These are phyloP conservation scores for Silurus meridionalis DNA, from an alignment of 2,113 vertebrate species.

Conservation along the genomic window DNA sequence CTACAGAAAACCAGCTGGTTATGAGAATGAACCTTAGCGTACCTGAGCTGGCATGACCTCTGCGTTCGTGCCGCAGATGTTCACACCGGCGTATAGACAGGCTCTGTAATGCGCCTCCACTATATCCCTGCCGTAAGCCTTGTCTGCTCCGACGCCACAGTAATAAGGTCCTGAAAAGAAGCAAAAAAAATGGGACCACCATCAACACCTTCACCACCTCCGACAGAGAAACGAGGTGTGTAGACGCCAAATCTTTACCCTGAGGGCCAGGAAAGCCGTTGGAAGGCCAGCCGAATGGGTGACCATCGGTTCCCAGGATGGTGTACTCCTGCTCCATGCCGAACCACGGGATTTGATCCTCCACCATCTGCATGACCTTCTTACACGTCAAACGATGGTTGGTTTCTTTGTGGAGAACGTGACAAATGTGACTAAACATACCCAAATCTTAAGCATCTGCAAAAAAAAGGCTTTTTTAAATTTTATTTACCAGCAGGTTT, in stretches of 20 bases:
- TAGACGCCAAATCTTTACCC: slow-evolving; percentile 67
- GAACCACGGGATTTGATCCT: slow-evolving; percentile 86
- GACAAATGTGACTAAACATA: neutral
- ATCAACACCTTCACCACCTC: neutral
- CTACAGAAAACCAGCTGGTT: neutral
- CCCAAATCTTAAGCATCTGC: neutral
- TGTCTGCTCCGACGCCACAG: slow-evolving; percentile 93
- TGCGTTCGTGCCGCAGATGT: slow-evolving; percentile 91
- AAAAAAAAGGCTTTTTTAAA: too few relatives aligned
- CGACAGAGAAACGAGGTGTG: neutral
- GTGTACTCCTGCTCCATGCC: slow-evolving; percentile 98
- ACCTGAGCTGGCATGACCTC: slow-evolving; percentile 99
- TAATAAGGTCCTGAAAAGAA: slow-evolving; percentile 86
- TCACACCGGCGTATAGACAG: slow-evolving; percentile 88
- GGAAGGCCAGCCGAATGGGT: slow-evolving; percentile 95
- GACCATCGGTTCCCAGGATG: slow-evolving; percentile 86
- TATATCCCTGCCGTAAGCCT: slow-evolving; percentile 89
- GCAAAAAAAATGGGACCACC: too few relatives aligned
- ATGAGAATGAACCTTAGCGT: slow-evolving; percentile 13
- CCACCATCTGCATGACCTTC: slow-evolving; percentile 88
- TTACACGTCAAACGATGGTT: slow-evolving; percentile 84
- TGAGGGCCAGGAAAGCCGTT: slow-evolving; percentile 96
- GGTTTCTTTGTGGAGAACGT: slow-evolving; percentile 72
- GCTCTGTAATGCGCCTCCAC: slow-evolving; percentile 94
- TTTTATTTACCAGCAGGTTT: slow-evolving; percentile 83